These are phyloP conservation scores for Loripinus fragilis DNA, from an alignment of 2,888 invertebrate species.

Conservation along the genomic window DNA sequence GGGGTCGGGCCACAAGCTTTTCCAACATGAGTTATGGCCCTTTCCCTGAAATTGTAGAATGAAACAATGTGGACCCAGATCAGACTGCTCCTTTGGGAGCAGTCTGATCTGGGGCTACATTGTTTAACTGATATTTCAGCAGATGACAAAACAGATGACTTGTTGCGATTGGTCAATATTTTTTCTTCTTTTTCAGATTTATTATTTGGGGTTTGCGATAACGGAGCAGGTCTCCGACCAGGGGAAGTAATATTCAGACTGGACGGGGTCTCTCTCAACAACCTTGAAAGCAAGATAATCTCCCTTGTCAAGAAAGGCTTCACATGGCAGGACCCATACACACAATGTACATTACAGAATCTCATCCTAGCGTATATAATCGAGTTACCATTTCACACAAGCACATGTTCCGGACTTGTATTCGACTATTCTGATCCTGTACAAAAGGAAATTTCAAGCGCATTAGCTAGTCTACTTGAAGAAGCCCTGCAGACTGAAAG, in stretches of 20 bases:
- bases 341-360: constrained; percentile 92
- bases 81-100: too few species aligned
- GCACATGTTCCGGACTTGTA: constrained; percentile 43
- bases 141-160: too few species aligned
- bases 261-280: constrained; percentile 87
- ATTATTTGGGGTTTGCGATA: constrained; percentile 90
- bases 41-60: too few species aligned
- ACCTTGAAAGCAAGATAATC: constrained; percentile 89
- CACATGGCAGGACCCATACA: constrained; percentile 92
- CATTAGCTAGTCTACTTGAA: constrained; percentile 29
- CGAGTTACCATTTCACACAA: constrained; percentile 49
- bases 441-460: constrained; percentile 28
- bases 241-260: constrained; percentile 88
- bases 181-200: constrained; percentile 64
- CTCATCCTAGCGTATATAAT: constrained; percentile 82
- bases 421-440: constrained; percentile 33
- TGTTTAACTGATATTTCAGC: too few species aligned
- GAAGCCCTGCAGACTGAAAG: background rate
- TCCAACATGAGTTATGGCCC: too few species aligned
- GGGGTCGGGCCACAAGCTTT: too few species aligned
- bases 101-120: too few species aligned
- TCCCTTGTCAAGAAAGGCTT: constrained; percentile 90
- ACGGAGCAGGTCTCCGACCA: constrained; percentile 87
- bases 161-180: constrained; percentile 79
- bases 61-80: too few species aligned